These are phyloP conservation scores for Ennomos fuscantarius DNA, from an alignment of 2,888 invertebrate species.

Conservation along the genomic window DNA sequence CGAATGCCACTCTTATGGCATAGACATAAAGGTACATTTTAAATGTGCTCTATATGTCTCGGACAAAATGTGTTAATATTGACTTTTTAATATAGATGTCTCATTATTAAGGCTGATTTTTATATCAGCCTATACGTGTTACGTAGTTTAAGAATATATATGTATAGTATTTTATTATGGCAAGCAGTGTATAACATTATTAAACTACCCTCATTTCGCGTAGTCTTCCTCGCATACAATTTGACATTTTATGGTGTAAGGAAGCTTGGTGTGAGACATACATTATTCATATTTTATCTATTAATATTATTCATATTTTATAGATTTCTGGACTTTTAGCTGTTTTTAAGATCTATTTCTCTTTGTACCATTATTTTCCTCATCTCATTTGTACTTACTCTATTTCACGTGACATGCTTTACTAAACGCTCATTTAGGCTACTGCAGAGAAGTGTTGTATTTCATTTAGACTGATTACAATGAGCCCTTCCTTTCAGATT, in stretches of 20 bases:
- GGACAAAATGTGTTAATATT: constrained; percentile 19
- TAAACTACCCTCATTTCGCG: constrained; percentile 28
- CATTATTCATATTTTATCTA: neutral
- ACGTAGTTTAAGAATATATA: constrained; percentile 27
- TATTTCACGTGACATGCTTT: constrained; percentile 53
- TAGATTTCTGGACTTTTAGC: constrained; percentile 9
- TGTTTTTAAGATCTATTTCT: constrained; percentile 41
- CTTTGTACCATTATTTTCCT: constrained; percentile 60
- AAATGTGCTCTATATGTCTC: constrained; percentile 23
- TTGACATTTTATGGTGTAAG: neutral
- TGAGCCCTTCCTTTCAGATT: constrained; percentile 1
- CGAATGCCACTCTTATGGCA: neutral
- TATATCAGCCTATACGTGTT: constrained; percentile 27
- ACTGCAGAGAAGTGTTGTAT: neutral
- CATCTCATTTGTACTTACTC: constrained; percentile 54
- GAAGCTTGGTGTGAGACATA: neutral
- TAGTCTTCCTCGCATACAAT: constrained; percentile 26
- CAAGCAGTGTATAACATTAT: constrained; percentile 21
- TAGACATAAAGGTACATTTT: constrained; percentile 5
- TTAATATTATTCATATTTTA: neutral
- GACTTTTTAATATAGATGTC: constrained; percentile 30
- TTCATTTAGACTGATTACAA: neutral
- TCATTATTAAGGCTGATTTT: constrained; percentile 42
- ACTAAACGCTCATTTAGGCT: constrained; percentile 13
- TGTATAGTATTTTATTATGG: constrained; percentile 19